These are phyloP conservation scores for Gorsachius goisagi DNA, from an alignment of 2,113 vertebrate genomes.

Conservation along the genomic window DNA sequence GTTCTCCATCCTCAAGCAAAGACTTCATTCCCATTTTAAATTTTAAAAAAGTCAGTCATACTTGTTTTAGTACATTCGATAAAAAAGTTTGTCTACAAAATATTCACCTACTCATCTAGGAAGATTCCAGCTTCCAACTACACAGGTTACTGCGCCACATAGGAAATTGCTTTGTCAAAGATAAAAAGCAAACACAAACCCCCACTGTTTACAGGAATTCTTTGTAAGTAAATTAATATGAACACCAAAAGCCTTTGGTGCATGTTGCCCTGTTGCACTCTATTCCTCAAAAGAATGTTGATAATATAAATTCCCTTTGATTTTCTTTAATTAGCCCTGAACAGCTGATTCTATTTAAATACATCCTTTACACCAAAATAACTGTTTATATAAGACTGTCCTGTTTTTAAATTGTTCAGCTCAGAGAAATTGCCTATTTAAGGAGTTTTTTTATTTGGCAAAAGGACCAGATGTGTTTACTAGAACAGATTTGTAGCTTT, in stretches of 20 bases:
- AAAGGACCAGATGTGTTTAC: background rate
- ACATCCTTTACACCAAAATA: background rate
- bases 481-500: background rate
- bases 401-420: background rate
- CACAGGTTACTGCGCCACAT: background rate
- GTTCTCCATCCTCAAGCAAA: background rate
- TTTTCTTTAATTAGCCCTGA: background rate
- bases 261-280: background rate
- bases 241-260: background rate
- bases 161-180: background rate
- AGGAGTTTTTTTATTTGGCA: background rate
- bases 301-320: background rate
- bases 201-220: background rate
- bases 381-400: background rate
- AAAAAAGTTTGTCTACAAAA: background rate
- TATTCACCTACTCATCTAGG: background rate
- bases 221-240: background rate
- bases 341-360: background rate
- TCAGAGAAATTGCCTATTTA: background rate
- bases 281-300: background rate
- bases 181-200: background rate
- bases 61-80: background rate
- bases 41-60: background rate
- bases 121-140: background rate
- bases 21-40: background rate